A percentile compares a stretch with the other conserved stretches of the same genome.
These are phyloP conservation scores for Apodemus speciosus DNA, from an alignment of 2,113 vertebrate genomes.

Conservation along the genomic window DNA sequence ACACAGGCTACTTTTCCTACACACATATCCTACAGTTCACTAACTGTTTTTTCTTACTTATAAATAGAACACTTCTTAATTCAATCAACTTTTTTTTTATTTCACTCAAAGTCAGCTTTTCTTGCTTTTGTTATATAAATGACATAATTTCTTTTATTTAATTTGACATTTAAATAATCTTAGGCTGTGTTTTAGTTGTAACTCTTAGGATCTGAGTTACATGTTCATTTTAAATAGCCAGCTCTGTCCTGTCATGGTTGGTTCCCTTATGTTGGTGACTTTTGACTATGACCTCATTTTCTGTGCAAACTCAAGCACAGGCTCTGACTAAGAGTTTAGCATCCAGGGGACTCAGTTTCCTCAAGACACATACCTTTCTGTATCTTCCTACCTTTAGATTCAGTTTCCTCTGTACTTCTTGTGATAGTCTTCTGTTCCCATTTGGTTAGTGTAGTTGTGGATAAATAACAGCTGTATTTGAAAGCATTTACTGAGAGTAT, in stretches of 20 bases:
- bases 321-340: background rate
- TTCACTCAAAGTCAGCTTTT: background rate
- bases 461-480: background rate
- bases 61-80: background rate
- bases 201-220: background rate
- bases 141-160: background rate
- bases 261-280: background rate
- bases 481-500: background rate
- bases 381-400: background rate
- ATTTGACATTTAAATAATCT: background rate
- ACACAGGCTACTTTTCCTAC: background rate
- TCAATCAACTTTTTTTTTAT: background rate
- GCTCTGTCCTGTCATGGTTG: background rate
- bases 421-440: background rate
- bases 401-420: background rate
- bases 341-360: background rate
- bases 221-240: background rate
- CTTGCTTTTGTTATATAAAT: conserved; percentile 19
- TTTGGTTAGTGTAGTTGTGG: background rate
- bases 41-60: background rate
- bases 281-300: background rate
- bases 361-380: background rate
- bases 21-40: background rate
- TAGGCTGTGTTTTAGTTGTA: background rate
- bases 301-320: background rate